Evolutionary conservation across 2,888 invertebrate species (phyloP), one percentile per base, ranked within the genome.

Genomic region (Automeris io): DNA sequence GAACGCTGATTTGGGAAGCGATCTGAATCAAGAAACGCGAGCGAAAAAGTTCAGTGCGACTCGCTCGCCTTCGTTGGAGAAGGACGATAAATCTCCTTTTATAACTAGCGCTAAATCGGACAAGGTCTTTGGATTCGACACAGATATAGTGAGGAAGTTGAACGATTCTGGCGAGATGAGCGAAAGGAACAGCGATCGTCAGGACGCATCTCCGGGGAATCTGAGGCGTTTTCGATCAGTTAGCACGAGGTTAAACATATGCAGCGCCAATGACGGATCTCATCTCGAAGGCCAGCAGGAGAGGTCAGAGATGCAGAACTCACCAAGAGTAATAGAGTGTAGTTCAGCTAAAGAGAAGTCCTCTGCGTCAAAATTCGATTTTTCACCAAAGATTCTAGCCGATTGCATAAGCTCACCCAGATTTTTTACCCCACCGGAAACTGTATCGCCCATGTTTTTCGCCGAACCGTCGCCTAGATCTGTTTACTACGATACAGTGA

Each of bases 61-160:
- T 0, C 57, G 87, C 6, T 87, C 87, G 0, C 87, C 87, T 0
- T 87, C 87, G 0, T 52, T 87, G n/a, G 87, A 87, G 42, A 86
- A 85, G 49, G 87, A 87, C 79, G 87, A 87, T 2, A 86, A 81
- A 40, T 79, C 81, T 0, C 87, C 87, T 5, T 82, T 86, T 40
- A 43, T 74, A 7, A 46, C 49, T 13, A 70, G 70, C 41, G 76
- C 74, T 1, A 72, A 70, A 32, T 57, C 65, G 3, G 78, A 73
- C 22, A 71, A 70, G 33, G 81, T 83, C 5, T 87, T 87, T 47
- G 83, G 77, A 0, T 87, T 86, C 44, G 81, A 78, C 46, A 54
- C 57, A 8, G 76, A 72, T 33, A 49, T 64, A 1, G 71, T 77
- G 1, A 61, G 60, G 33, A 72, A 71, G 41, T 46, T 75, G 39